Conservation (phyloP, 2,113 vertebrate species). For the Paralichthys olivaceus region DNA sequence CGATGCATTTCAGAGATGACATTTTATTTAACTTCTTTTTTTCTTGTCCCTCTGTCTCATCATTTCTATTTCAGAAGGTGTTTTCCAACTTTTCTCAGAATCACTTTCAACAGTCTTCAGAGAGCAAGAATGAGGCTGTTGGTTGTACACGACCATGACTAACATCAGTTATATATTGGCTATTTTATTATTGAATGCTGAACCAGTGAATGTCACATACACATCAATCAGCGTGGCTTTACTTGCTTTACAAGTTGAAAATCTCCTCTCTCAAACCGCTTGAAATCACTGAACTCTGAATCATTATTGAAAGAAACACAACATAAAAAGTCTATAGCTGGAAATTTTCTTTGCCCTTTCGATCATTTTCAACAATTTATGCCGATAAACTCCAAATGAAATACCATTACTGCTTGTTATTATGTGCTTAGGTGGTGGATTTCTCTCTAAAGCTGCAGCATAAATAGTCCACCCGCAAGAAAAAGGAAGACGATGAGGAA, state of each 20-base stretch:
- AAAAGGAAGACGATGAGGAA: slow-evolving; percentile 34
- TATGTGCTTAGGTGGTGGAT: background rate
- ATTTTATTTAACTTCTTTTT: background rate
- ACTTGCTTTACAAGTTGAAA: background rate
- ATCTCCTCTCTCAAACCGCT: background rate
- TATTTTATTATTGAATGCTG: slow-evolving; percentile 11
- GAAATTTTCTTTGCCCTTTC: slow-evolving; percentile 6
- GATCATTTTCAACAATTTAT: background rate
- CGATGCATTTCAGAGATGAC: background rate
- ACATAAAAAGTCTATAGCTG: background rate
- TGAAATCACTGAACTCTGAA: background rate
- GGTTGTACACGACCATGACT: slow-evolving; percentile 27
- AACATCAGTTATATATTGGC: slow-evolving; percentile 31
- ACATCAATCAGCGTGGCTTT: background rate
- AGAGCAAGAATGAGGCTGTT: slow-evolving; percentile 34
- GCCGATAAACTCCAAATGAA: slow-evolving; percentile 11
- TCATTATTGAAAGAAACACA: background rate
- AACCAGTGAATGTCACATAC: slow-evolving; percentile 8
- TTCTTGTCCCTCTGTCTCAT: background rate
- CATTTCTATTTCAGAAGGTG: slow-evolving; percentile 37
- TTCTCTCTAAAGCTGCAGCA: slow-evolving; percentile 14
- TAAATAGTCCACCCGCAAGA: slow-evolving; percentile 23
- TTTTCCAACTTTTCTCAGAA: slow-evolving; percentile 42
- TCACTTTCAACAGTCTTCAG: slow-evolving; percentile 38
- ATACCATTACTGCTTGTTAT: slow-evolving; percentile 10